These are phyloP conservation scores for Arge pagana DNA, from an alignment of 2,888 invertebrate species.

Conservation along the genomic window DNA sequence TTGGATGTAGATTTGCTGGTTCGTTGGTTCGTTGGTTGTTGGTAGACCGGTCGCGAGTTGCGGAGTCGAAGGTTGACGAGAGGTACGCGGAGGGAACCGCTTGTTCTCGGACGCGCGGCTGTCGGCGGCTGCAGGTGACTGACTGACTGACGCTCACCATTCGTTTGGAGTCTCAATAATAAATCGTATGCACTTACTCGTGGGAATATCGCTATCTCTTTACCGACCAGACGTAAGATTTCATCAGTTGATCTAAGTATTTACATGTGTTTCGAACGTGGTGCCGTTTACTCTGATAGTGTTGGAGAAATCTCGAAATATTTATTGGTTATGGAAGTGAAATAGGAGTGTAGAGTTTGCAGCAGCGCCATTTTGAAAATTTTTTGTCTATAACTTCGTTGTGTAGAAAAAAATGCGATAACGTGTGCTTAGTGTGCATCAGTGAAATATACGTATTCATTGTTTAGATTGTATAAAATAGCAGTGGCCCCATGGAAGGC, in stretches of 20 bases:
- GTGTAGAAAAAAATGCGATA: too few relatives aligned
- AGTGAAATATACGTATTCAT: too few relatives aligned
- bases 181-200: conserved; percentile 13
- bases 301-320: too few relatives aligned
- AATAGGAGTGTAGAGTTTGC: conserved; percentile 48
- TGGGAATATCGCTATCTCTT: conserved; percentile 4
- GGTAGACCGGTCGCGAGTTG: too few relatives aligned
- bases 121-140: conserved; percentile 44
- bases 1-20: conserved; percentile 4
- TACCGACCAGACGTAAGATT: background rate
- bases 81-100: conserved; percentile 31
- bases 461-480: conserved; percentile 22
- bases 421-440: too few relatives aligned
- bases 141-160: conserved; percentile 31
- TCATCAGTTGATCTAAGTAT: too few relatives aligned
- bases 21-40: conserved; percentile 25
- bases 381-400: conserved; percentile 27
- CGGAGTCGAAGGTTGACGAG: conserved; percentile 41
- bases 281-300: too few relatives aligned
- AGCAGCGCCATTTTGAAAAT: conserved; percentile 57
- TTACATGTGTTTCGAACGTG: too few relatives aligned
- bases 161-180: background rate
- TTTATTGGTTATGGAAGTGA: conserved; percentile 22
- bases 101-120: conserved; percentile 37
- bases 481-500: conserved; percentile 54